phyloP scores from a whole-genome alignment of 92 coral and sea anemone species.

The Paramuricea clavata region DNA sequence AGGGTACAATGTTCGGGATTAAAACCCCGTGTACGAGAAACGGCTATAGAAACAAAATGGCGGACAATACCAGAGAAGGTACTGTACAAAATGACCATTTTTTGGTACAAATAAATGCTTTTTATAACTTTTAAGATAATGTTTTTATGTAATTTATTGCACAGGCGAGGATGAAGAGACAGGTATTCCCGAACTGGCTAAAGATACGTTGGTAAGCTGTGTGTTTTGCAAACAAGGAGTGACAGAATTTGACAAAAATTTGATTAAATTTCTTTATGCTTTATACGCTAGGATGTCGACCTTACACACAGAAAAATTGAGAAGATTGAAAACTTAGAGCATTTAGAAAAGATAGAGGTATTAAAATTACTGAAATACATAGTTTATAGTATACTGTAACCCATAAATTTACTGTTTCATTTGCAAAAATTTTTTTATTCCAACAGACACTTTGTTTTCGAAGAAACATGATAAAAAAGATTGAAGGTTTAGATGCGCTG shows the following conservation, averaged over 20 bases:
- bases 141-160: not conserved
- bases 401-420: no score
- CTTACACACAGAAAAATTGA: slow-evolving; percentile 90
- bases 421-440: not conserved
- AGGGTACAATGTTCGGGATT: not conserved
- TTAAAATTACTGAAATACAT: not conserved
- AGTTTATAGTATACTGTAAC: no score
- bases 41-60: not conserved
- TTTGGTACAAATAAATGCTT: not conserved
- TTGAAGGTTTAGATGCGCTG: slow-evolving; percentile 85
- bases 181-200: slow-evolving; percentile 43
- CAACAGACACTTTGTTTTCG: slow-evolving; percentile 82
- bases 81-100: not conserved
- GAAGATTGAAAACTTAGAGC: slow-evolving; percentile 87
- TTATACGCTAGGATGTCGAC: slow-evolving; percentile 82
- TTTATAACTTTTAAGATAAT: not conserved
- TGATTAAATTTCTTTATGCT: not conserved
- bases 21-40: not conserved
- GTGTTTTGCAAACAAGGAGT: not conserved
- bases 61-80: slow-evolving; percentile 7
- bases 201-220: slow-evolving; percentile 24
- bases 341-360: slow-evolving; percentile 15
- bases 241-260: not conserved
- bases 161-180: slow-evolving; percentile 16
- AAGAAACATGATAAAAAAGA: slow-evolving; percentile 78